Evolutionary conservation across 2,113 vertebrate species (phyloP), one percentile per base, ranked within the genome.

Genomic region (Brachypteracias leptosomus): DNA sequence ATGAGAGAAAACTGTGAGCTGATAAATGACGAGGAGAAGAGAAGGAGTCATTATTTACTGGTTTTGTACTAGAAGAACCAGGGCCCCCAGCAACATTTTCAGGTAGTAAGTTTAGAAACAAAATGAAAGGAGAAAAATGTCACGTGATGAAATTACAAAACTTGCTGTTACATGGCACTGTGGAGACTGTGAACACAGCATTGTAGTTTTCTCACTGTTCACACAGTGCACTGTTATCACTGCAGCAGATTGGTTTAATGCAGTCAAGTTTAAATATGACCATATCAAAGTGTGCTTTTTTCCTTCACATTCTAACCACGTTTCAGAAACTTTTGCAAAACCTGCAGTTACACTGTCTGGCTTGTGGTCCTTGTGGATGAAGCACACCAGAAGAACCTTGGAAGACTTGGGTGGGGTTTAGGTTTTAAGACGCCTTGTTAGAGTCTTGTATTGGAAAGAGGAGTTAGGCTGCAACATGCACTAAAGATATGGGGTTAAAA

Each of bases 101-200:
- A 51, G 24, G n/a, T 58, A 68, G 76, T 62, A 49, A 72, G 58
- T 26, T 82, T 16, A 40, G 31, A 67, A 86, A 52, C 4, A 49
- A 63, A 88, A 78, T 7, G 6, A 52, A 70, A 85, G 25, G 19
- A 6, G 33, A 35, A 42, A n/a, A 9, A 0, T 3, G 21, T 7
- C 46, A 10, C 3, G 0, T 6, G 18, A 33, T 67, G 35, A 67
- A 54, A 33, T 66, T 35, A 33, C 0, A 3, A 67, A 79, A 25
- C 13, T 82, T 3, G 3, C n/a, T 57, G 33, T 55, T 51, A 16
- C 0, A 0, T 28, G 49, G 44, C 24, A 5, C 66, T 47, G 1
- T 35, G 36, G 66, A 90, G 49, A 46, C 20, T 13, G 16, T 14
- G 46, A 42, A 42, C 42, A 15, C 42, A 42, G 42, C 42, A 15